Base-by-base conservation (phyloP, 2,888 invertebrate species). In the Drosophila gaucha region DNA sequence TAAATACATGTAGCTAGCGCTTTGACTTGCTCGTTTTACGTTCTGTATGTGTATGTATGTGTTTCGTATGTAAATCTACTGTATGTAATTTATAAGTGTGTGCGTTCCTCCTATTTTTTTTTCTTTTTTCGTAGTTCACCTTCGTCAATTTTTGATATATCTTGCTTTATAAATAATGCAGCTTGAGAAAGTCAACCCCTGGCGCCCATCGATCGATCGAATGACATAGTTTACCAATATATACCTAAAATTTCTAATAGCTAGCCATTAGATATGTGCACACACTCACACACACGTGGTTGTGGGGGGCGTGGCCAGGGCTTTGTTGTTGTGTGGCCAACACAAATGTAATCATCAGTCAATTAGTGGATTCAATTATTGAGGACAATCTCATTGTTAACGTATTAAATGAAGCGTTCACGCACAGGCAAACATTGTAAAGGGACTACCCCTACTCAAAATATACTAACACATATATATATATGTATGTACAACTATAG, bases 331-430 rank as follows among this genome's bases (percentile, higher is more conserved):
- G 55, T 80, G 60, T 74, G 77, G 66, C 83, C 82, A 82, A 83
- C 86, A 84, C 82, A 84, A 85, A 87, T 82, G 80, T 78, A 88
- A 89, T 89, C 85, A 82, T 79, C 82, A 87, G 89, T 86, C 87
- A 89, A 89, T 89, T 89, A 89, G 87, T 86, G 86, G 88, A 87
- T 89, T 89, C 89, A 89, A 89, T 89, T 89, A 89, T 87, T 86
- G 82, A 80, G 80, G 75, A 85, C 89, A 86, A 85, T 82, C 79
- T 72, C 78, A 85, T 79, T 86, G 82, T 85, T 86, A 86, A 85
- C 84, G 84, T 84, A 85, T 85, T 80, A 88, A 80, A 85, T 85
- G 86, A 89, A 89, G 88, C 80, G 78, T 83, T 80, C 80, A 79
- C 71, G 67, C 74, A 80, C 84, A 88, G 72, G 87, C 78, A 85